Conservation (phyloP, 2,113 vertebrate species). For the Gnathonemus longibarbis region DNA sequence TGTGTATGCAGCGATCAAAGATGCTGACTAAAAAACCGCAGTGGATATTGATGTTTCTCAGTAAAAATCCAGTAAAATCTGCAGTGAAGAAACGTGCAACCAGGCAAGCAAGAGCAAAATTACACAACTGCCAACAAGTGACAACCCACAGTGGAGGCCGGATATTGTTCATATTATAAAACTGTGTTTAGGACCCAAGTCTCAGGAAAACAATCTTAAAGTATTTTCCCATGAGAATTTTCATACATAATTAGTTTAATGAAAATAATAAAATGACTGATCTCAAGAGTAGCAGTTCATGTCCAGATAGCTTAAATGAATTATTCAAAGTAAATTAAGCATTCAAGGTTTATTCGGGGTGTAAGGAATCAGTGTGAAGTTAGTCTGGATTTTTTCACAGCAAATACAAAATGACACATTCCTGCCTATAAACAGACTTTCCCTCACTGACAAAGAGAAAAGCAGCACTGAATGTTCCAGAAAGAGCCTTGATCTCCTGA, state of each 20-base stretch:
- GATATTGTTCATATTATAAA: not conserved
- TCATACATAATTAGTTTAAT: not conserved
- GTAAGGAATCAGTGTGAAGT: not conserved
- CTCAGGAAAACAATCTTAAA: not conserved
- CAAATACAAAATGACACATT: slow-evolving; percentile 1
- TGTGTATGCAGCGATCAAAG: not conserved
- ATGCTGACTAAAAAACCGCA: not conserved
- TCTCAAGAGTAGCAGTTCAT: not conserved
- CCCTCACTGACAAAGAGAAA: not conserved
- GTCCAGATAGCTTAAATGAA: not conserved
- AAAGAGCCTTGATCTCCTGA: not conserved
- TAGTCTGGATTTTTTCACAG: not conserved
- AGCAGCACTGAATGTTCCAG: not conserved
- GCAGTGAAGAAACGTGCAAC: not conserved
- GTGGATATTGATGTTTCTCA: not conserved
- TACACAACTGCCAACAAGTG: not conserved
- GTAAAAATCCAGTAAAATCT: not conserved
- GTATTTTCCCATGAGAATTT: not conserved
- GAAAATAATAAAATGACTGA: not conserved
- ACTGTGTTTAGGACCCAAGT: not conserved
- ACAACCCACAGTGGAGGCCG: not conserved
- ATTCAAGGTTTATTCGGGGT: not conserved
- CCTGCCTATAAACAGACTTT: not conserved
- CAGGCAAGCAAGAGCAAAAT: not conserved
- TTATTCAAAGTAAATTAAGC: not conserved